phyloP scores from a whole-genome alignment of 2,113 vertebrate species.

The Motacilla alba region DNA sequence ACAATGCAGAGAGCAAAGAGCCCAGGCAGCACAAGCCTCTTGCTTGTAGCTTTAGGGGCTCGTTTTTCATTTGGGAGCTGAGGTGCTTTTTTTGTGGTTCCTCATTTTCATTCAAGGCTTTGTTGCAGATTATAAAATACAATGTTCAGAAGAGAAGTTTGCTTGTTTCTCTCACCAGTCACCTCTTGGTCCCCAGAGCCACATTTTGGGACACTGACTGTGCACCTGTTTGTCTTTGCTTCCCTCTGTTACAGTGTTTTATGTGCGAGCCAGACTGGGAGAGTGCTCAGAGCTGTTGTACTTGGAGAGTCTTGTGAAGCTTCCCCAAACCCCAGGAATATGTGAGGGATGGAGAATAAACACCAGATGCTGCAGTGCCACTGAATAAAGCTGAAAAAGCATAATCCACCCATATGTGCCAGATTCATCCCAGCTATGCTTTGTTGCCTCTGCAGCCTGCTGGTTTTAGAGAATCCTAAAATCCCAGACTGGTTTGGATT shows the following conservation, averaged over 20 bases:
- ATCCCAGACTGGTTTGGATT: not conserved
- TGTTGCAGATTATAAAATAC: not conserved
- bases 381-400: not conserved
- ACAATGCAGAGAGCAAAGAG: not conserved
- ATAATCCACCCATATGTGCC: not conserved
- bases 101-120: not conserved
- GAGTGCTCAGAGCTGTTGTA: not conserved
- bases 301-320: not conserved
- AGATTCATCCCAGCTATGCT: not conserved
- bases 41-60: not conserved
- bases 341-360: not conserved
- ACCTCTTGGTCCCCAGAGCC: not conserved
- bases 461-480: not conserved
- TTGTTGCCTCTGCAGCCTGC: not conserved
- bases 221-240: not conserved
- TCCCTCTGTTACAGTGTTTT: not conserved
- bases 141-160: too few species aligned
- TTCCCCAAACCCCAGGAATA: not conserved
- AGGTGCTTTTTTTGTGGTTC: not conserved
- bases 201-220: not conserved
- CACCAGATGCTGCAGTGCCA: not conserved
- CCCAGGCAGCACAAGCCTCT: not conserved
- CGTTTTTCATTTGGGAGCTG: not conserved
- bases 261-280: not conserved
- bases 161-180: not conserved